These are phyloP conservation scores for Coleophora flavipennella DNA, from an alignment of 2,888 invertebrate genomes.

Conservation along the genomic window DNA sequence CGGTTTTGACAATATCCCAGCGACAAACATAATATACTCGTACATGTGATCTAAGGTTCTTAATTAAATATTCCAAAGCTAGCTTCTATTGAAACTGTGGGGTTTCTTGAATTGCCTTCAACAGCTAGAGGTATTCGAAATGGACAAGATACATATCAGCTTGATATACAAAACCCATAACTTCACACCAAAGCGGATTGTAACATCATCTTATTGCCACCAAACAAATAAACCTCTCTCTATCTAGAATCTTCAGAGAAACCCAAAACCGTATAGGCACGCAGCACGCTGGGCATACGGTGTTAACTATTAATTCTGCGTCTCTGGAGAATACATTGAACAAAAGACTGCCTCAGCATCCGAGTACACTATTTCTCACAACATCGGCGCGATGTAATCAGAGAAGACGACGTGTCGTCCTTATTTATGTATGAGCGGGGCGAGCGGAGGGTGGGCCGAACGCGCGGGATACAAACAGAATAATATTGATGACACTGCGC, in stretches of 20 bases:
- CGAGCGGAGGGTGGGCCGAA: constrained; percentile 67
- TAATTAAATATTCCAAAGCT: too few relatives aligned
- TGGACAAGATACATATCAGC: constrained; percentile 27
- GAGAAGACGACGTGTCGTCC: constrained; percentile 73
- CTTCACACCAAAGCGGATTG: constrained; percentile 53
- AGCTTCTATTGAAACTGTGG: too few relatives aligned
- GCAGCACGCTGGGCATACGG: constrained; percentile 56
- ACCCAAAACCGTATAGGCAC: constrained; percentile 69
- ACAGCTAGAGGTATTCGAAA: too few relatives aligned
- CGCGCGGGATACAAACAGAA: constrained; percentile 71
- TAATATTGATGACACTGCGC: constrained; percentile 73
- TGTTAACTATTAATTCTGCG: constrained; percentile 66
- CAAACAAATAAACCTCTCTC: constrained; percentile 62
- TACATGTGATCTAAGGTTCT: too few relatives aligned
- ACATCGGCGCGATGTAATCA: constrained; percentile 73
- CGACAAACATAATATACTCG: too few relatives aligned
- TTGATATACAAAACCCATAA: constrained; percentile 41
- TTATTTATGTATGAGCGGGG: constrained; percentile 72
- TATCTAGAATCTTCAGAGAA: constrained; percentile 68
- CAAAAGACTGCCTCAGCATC: constrained; percentile 67
- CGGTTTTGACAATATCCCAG: too few relatives aligned
- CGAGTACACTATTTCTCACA: constrained; percentile 71
- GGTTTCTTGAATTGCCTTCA: too few relatives aligned
- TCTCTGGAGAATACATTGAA: constrained; percentile 64
- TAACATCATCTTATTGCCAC: constrained; percentile 63